These are phyloP conservation scores for Heliconius himera DNA, from an alignment of 1,140 invertebrate species.

Conservation along the genomic window DNA sequence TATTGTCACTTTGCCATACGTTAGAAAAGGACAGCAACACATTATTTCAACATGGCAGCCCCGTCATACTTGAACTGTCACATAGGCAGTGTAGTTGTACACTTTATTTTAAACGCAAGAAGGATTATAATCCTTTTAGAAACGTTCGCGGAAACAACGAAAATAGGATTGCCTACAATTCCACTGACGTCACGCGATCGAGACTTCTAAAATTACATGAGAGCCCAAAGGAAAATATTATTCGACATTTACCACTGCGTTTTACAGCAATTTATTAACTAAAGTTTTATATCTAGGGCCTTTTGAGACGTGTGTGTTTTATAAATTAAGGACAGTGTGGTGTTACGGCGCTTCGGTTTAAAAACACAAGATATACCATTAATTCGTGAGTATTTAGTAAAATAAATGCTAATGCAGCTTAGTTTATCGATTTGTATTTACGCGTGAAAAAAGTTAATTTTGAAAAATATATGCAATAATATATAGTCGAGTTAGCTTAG, in stretches of 20 bases:
- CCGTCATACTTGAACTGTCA: conserved; percentile 44
- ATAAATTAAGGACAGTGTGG: conserved; percentile 44
- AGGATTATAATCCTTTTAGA: conserved; percentile 63
- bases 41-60: conserved; percentile 55
- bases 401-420: conserved; percentile 56
- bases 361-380: conserved; percentile 45
- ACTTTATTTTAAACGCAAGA: conserved; percentile 57
- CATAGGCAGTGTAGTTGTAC: conserved; percentile 49
- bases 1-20: not conserved
- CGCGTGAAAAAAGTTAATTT: conserved; percentile 51
- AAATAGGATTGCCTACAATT: conserved; percentile 81
- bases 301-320: conserved; percentile 60
- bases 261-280: conserved; percentile 57
- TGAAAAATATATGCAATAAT: conserved; percentile 43
- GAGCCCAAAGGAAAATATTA: conserved; percentile 66
- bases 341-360: conserved; percentile 62
- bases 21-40: conserved; percentile 24
- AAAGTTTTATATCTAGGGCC: conserved; percentile 53
- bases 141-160: conserved; percentile 73
- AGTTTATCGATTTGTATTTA: conserved; percentile 58
- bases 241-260: conserved; percentile 61
- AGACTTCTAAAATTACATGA: conserved; percentile 78
- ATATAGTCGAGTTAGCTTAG: conserved; percentile 46
- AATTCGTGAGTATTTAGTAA: conserved; percentile 71
- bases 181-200: conserved; percentile 74